Evolutionary conservation across 1,140 invertebrate genomes (phyloP).

Genomic region (Octopus sinensis): DNA sequence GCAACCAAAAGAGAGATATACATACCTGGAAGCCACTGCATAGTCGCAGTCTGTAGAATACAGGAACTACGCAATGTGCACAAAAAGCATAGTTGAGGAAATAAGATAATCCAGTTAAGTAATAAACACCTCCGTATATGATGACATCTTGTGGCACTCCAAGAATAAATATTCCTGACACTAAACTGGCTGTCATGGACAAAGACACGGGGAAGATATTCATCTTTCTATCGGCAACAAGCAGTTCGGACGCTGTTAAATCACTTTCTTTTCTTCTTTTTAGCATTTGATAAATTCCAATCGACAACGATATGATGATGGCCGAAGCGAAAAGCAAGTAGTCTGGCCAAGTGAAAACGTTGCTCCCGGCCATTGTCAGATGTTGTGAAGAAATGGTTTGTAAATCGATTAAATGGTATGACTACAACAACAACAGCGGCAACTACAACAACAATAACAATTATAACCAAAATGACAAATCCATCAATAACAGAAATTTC

Average conservation of each 20-base stretch:
- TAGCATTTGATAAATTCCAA: slow-evolving; percentile 49
- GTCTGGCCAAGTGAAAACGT: slow-evolving; percentile 44
- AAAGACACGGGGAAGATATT: slow-evolving; percentile 44
- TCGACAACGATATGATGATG: slow-evolving; percentile 45
- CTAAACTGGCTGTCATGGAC: slow-evolving; percentile 67
- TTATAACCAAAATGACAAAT: too few species aligned
- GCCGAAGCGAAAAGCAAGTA: slow-evolving; percentile 51
- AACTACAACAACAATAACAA: too few species aligned
- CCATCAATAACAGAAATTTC: too few species aligned
- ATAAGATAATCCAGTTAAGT: slow-evolving; percentile 43
- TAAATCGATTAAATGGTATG: too few species aligned
- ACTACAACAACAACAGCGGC: too few species aligned
- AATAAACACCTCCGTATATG: slow-evolving; percentile 44
- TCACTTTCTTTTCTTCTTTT: slow-evolving; percentile 70
- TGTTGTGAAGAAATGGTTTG: neutral
- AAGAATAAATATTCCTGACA: slow-evolving; percentile 83
- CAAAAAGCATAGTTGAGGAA: slow-evolving; percentile 41
- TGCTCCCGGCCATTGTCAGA: neutral
- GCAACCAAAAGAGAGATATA: slow-evolving; percentile 44
- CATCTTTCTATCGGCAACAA: slow-evolving; percentile 75
- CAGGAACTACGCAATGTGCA: slow-evolving; percentile 48
- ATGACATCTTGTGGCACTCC: slow-evolving; percentile 85
- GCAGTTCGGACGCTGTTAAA: slow-evolving; percentile 67
- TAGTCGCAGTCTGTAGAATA: slow-evolving; percentile 50
- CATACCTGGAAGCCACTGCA: slow-evolving; percentile 54